Evolutionary conservation across 2,888 invertebrate genomes (phyloP).

Genomic region (Tenthredo notha): DNA sequence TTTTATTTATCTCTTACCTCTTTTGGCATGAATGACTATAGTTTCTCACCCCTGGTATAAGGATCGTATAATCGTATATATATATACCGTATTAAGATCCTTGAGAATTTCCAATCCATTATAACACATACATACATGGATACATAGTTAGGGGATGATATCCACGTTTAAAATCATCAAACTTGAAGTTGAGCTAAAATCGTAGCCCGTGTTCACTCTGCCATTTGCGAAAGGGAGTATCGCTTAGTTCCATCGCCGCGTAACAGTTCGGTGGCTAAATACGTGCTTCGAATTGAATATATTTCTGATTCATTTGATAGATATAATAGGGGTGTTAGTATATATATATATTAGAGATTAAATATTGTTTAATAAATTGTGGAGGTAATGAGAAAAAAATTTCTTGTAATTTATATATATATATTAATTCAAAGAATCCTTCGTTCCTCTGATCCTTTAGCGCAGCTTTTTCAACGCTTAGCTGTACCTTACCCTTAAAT

Average conservation of each 20-base stretch:
- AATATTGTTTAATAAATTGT: background rate
- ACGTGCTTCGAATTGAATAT: constrained; percentile 9
- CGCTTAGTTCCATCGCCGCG: background rate
- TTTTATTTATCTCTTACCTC: background rate
- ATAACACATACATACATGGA: background rate
- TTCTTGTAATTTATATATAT: too few species aligned
- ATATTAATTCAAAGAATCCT: background rate
- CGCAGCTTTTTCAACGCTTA: background rate
- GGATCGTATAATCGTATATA: too few species aligned
- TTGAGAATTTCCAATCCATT: constrained; percentile 13
- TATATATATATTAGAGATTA: background rate
- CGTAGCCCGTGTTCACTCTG: background rate
- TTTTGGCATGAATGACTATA: background rate
- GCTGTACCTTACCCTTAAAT: background rate
- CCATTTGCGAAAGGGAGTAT: background rate
- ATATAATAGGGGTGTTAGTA: background rate
- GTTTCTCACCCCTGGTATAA: background rate
- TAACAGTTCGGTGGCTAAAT: constrained; percentile 25
- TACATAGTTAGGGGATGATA: background rate
- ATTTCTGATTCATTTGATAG: background rate
- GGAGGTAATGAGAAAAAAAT: too few species aligned
- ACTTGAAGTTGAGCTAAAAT: background rate
- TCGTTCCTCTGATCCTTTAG: background rate
- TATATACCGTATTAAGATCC: background rate
- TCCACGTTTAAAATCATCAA: background rate